These are phyloP conservation scores for Drosophila nigricruria DNA, from an alignment of 2,888 invertebrate species.

Conservation along the genomic window DNA sequence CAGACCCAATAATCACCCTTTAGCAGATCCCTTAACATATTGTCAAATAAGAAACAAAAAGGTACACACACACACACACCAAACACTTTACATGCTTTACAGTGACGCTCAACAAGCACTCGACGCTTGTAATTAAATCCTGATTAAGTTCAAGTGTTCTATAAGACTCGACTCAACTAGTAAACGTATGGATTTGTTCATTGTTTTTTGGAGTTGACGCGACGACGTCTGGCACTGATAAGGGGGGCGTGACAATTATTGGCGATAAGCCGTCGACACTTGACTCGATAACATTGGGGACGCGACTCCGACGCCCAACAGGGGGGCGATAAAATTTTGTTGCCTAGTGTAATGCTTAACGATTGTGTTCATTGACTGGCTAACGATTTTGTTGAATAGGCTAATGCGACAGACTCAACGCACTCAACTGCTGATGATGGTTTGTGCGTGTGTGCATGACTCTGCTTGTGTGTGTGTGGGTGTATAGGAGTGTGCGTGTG, in stretches of 20 bases:
- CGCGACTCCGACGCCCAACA: conserved; percentile 8
- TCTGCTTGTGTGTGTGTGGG: not conserved
- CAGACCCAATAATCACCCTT: not conserved
- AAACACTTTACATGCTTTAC: conserved; percentile 7
- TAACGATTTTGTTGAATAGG: conserved; percentile 78
- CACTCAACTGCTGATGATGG: conserved; percentile 16
- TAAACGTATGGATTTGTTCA: conserved; percentile 5
- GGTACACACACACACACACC: not conserved
- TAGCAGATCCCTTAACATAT: not conserved
- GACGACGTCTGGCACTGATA: conserved; percentile 18
- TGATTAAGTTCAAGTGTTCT: conserved; percentile 52
- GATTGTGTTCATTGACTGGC: conserved; percentile 78
- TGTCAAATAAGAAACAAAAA: not conserved
- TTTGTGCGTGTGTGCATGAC: conserved; percentile 15
- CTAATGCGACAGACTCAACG: conserved; percentile 50
- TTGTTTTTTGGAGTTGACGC: conserved; percentile 17
- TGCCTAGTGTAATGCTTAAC: conserved; percentile 75
- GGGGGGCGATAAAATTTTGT: conserved; percentile 76
- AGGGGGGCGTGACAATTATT: conserved; percentile 66
- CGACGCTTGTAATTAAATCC: conserved; percentile 67
- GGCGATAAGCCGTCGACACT: conserved; percentile 64
- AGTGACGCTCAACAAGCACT: conserved; percentile 37
- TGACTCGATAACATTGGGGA: conserved; percentile 50
- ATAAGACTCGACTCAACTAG: conserved; percentile 20
- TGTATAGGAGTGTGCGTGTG: not conserved